phyloP scores from a whole-genome alignment of 2,113 vertebrate species.

The Phaetusa simplex region DNA sequence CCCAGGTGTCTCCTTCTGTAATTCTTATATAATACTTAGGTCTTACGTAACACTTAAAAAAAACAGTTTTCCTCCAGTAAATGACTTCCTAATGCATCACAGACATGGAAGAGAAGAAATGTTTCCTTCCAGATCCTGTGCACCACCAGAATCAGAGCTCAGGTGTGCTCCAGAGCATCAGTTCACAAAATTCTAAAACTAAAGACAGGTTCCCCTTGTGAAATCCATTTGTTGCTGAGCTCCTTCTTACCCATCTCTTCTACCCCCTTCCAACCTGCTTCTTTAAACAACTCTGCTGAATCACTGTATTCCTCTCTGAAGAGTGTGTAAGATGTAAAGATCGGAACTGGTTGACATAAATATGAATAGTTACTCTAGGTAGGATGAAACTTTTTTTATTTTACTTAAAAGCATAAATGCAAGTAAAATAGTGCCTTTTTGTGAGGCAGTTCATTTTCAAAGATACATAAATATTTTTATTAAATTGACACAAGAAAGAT shows the following conservation, averaged over 20 bases:
- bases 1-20: not conserved
- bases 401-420: not conserved
- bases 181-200: not conserved
- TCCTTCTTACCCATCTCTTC: not conserved
- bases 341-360: not conserved
- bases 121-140: not conserved
- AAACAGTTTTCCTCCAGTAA: not conserved
- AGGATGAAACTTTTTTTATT: not conserved
- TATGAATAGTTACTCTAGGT: not conserved
- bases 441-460: not conserved
- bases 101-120: not conserved
- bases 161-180: not conserved
- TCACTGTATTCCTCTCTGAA: not conserved
- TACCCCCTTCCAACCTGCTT: not conserved
- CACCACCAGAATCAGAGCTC: not conserved
- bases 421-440: not conserved
- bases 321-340: not conserved
- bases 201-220: not conserved
- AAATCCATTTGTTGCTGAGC: not conserved
- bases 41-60: not conserved
- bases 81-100: not conserved
- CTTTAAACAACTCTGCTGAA: not conserved
- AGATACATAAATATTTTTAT: not conserved
- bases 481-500: not conserved
- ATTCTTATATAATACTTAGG: not conserved